Evolutionary conservation across 1,140 invertebrate species (phyloP).

Genomic region (Arctopsyche grandis): DNA sequence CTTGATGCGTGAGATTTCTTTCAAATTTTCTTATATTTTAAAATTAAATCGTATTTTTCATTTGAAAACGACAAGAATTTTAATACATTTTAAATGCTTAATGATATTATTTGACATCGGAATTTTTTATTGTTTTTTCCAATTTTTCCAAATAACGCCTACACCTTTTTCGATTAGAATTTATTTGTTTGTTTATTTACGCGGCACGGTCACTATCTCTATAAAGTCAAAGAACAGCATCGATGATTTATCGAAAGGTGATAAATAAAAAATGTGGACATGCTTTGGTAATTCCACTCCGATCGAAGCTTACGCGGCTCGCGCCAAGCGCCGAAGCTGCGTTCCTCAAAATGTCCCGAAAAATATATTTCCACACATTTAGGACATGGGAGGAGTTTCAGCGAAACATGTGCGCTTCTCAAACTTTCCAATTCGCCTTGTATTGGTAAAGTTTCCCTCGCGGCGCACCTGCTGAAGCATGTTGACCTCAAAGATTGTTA

Average conservation of each 20-base stretch:
- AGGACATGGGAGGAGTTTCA: neutral
- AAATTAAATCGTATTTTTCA: no score
- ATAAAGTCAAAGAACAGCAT: constrained; percentile 33
- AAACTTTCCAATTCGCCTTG: neutral
- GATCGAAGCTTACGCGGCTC: constrained; percentile 6
- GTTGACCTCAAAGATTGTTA: constrained; percentile 9
- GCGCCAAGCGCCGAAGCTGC: neutral
- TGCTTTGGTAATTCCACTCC: constrained; percentile 46
- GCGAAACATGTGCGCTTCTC: neutral
- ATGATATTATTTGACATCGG: no score
- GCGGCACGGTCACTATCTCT: constrained; percentile 29
- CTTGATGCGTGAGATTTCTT: neutral
- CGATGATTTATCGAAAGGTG: constrained; percentile 51
- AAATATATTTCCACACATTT: neutral
- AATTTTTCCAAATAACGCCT: neutral
- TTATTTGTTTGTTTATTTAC: constrained; percentile 33
- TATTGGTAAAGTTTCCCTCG: no score
- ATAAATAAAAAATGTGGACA: constrained; percentile 47
- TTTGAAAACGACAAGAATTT: no score
- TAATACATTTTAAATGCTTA: no score
- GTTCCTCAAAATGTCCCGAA: neutral
- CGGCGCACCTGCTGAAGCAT: neutral
- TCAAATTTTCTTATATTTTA: neutral
- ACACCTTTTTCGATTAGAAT: constrained; percentile 1
- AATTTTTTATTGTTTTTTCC: neutral